Evolutionary conservation across 2,888 invertebrate species (phyloP), one percentile per base, ranked within the genome.

Genomic region (Hedychridium roseum): DNA sequence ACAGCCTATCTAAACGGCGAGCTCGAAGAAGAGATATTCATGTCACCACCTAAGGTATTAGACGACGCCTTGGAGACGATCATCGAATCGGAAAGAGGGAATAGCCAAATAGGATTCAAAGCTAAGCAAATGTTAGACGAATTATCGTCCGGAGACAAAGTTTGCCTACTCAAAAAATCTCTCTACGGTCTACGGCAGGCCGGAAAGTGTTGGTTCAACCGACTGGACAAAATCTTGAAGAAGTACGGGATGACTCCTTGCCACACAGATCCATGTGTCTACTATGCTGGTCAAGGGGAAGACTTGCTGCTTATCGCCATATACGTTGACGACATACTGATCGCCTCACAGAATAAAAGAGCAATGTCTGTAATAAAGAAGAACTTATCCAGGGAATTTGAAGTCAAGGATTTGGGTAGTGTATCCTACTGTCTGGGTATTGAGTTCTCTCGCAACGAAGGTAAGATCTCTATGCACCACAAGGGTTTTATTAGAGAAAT

Each of bases 401-500:
- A 42, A 15, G 18, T 34, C 3, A 47, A 35, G 9, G 41, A 42
- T 15, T 17, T 34, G 15, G 41, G 43, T 2, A 15, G 7, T 4
- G 43, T 42, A 6, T 16, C 5, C 7, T 28, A 36, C 7, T 38
- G 43, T 21, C 32, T 43, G 7, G 26, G 38, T 15, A 49, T 43
- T 11, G 43, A 42, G 11, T 42, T 42, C 14, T 23, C 12, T 2
- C 14, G 17, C 12, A 21, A 6, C 11, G n/a, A 28, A 2, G 1
- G 6, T 7, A 31, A 27, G 11, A 43, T 41, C 6, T 11, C 17
- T 4, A 41, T 50, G 40, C 14, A 50, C 18, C 61, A 66, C 37
- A 44, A 16, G 16, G 51, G 49, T 7, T 63, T 65, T 23, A 54
- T 68, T n/a, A 36, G 37, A 6, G 59, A 60, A 20, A 15, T 65